Base-by-base conservation (phyloP, 1,140 invertebrate genomes). In the Apis cerana region DNA sequence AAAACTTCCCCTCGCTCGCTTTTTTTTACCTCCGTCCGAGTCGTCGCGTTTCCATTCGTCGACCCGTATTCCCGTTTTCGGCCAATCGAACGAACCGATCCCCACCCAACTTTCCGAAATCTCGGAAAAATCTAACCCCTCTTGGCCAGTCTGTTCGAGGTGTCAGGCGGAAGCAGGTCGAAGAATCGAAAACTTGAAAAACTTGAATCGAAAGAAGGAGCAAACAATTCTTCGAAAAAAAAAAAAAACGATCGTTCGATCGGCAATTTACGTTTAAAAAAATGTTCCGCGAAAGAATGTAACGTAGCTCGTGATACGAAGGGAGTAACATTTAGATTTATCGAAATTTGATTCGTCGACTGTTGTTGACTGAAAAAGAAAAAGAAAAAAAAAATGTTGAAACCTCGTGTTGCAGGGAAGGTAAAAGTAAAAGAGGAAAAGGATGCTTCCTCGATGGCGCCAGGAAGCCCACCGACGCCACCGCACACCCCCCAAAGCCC, bases 401-500 rank as follows among this genome's bases (percentile, higher is more conserved):
- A 27, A 23, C 10, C 59, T n/a, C 58, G 5, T 58, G 54, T 93
- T 90, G 7, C 89, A 94, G 93, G 89, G 56, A 93, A 92, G 84
- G 88, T 93, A 43, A 93, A 89, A 75, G 89, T 92, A 19, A 94
- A 94, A 72, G 92, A 94, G 59, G 93, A 94, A 52, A 94, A 94
- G 78, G 93, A 94, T 61, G 90, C 92, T 0, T 93, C 93, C 54
- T 93, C 93, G 68, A 94, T 92, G 88, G 93, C 93, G 50, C 93
- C 93, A 54, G 93, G 93, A 77, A 94, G 93, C 91, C 93, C 93
- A 2, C 93, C 93, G 33, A 94, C 93, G 61, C 93, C 93, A 8
- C 93, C 93, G 21, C 93, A 94, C 85, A 94, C 93, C 7, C 93
- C 93, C 0, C 93, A 94, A 76, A 94, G 93, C 83, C 93, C 93